A percentile compares a stretch with the other conserved stretches of the same genome.
Conservation (phyloP, 2,113 vertebrate genomes). For the Melospiza melodia region DNA sequence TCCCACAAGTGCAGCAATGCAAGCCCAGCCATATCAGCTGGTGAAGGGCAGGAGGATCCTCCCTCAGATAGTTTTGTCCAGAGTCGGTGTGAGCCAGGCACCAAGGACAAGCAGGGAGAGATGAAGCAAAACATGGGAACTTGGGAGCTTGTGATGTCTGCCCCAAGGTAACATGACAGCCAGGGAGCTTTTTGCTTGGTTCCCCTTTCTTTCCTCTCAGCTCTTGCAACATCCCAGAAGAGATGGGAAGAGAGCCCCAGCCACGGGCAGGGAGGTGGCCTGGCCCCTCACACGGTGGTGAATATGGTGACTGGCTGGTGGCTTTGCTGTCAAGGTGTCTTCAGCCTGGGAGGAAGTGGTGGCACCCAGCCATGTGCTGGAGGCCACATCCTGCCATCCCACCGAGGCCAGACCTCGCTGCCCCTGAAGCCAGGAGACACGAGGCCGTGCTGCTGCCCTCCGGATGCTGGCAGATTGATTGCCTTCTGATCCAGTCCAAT, state of each 20-base stretch:
- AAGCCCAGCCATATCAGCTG: not conserved
- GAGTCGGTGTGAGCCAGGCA: not conserved
- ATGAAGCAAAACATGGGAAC: slow-evolving; percentile 29
- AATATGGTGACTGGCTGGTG: not conserved
- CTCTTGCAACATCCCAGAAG: not conserved
- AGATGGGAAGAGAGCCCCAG: not conserved
- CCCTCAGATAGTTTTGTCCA: not conserved
- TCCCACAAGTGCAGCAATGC: not conserved
- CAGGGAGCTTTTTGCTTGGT: not conserved
- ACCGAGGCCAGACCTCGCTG: not conserved
- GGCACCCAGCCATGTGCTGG: not conserved
- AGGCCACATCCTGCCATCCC: slow-evolving; percentile 4
- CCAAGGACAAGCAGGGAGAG: slow-evolving; percentile 38
- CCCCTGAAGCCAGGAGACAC: not conserved
- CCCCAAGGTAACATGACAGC: not conserved
- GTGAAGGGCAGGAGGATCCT: slow-evolving; percentile 23
- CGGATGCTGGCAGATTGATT: not conserved
- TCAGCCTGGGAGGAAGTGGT: not conserved
- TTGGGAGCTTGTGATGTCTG: not conserved
- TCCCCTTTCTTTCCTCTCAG: not conserved
- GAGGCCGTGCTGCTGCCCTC: not conserved
- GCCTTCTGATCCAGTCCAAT: slow-evolving; percentile 22
- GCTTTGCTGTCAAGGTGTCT: not conserved
- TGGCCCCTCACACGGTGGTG: not conserved
- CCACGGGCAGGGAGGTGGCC: rapidly evolving